Conservation (phyloP, 2,113 vertebrate genomes). For the Pycnonotus jocosus region DNA sequence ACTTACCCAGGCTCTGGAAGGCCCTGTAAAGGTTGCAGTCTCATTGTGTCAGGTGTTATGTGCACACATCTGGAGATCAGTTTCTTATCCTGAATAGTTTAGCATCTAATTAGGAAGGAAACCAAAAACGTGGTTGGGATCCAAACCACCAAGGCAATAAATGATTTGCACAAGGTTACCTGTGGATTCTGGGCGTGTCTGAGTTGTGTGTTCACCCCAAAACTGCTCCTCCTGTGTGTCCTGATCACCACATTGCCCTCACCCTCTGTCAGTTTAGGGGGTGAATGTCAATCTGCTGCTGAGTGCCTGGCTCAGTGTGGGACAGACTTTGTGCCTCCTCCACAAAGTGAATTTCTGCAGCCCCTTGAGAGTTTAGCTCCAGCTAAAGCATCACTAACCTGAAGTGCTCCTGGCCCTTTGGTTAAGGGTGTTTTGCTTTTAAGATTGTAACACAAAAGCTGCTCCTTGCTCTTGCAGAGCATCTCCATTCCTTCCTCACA, state of each 20-base stretch:
- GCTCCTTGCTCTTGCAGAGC: neutral
- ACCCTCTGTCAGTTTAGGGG: neutral
- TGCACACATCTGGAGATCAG: neutral
- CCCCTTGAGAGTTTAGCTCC: neutral
- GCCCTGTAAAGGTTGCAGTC: neutral
- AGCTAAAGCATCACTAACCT: neutral
- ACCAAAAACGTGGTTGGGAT: neutral
- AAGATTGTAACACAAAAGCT: neutral
- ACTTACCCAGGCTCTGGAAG: neutral
- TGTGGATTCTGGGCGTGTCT: neutral
- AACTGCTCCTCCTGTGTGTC: neutral
- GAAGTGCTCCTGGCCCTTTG: neutral
- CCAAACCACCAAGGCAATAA: neutral
- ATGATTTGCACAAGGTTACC: neutral
- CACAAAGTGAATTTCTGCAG: neutral
- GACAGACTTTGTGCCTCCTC: neutral
- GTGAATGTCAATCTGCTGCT: neutral
- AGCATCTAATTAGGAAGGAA: conserved; percentile 15
- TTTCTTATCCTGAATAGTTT: conserved; percentile 31
- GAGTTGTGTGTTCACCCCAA: neutral
- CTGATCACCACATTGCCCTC: neutral
- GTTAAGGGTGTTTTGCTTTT: neutral
- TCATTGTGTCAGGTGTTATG: neutral
- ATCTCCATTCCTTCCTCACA: neutral
- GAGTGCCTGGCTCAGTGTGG: neutral